Base-by-base conservation (phyloP, 2,113 vertebrate species). In the Sturnus vulgaris region DNA sequence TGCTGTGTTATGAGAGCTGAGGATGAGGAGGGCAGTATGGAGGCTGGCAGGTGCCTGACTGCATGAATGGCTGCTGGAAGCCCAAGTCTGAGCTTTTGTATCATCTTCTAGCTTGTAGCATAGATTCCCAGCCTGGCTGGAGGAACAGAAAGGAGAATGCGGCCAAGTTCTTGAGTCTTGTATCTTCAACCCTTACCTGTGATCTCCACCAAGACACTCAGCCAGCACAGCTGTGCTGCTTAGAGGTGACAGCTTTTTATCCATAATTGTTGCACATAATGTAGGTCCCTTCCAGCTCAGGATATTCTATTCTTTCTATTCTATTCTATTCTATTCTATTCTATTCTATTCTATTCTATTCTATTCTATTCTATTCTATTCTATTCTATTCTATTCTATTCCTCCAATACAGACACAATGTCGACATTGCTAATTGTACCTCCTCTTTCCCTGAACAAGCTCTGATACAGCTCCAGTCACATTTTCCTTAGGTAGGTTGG, bases 171-270 rank as follows among this genome's bases (percentile, higher is more conserved):
- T 7, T 83, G 35, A 40, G 28, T 77, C 15, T 60, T 71, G 4
- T 39, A 4, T 44, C 72, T 61, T 80, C 44, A 88, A 2, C 15
- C 24, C 14, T 69, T 72, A 21, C 18, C 18, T 0, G 0, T 77
- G 31, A 11, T 65, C 24, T 73, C 21, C 60, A 73, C 18, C 27
- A 22, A 42, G 16, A 17, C 65, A 21, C 40, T 12, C 24, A 52
- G 37, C 31, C 3, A 7, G n/a, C 35, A 78, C 70, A 71, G 35
- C 46, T 72, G 68, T 28, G 80, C 50, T 90, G 19, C 40, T 72
- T 49, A 22, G 47, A 68, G n/a, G 24, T 52, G n/a, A 46, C n/a
- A 28, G 37, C 18, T 71, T 73, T 49, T 64, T 19, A 27, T 60
- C 70, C 31, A 3, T 33, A 11, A 11, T 15, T 59, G 10, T 44